Base-by-base conservation (phyloP, 2,797 vertebrate species). In the Botia almorhae region DNA sequence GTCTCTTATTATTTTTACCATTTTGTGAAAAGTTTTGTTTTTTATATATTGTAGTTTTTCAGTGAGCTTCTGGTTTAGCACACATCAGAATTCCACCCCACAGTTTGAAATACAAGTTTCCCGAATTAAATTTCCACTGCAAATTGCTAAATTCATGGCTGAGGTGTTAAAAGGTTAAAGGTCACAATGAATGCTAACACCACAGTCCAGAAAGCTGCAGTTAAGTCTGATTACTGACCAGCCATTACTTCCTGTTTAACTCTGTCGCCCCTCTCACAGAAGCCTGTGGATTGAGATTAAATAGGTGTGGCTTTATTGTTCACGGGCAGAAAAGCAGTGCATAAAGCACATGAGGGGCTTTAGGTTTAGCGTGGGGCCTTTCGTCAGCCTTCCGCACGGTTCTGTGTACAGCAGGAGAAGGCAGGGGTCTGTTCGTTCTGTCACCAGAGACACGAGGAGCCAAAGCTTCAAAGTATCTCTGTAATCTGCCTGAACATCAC, bases 401-500 rank as follows among this genome's bases (percentile, higher is more conserved):
- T 83, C 33, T 75, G 90, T 96, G 95, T 95, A 92, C 94, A 94
- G 68, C 95, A 94, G 95, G 96, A 97, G 96, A 98, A 96, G 96
- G 96, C 95, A 94, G 93, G 94, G 96, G 95, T 95, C 95, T 91
- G 94, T 96, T 95, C 95, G 94, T 96, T 95, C 94, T 93, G 94
- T 94, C 94, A 94, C 94, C 91, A 94, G 94, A 95, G 94, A 94
- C 94, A 61, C 93, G 95, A 80, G 79, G 63, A 76, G 72, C 95
- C 94, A 92, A 87, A 91, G 96, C 97, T 98, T 99, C 97, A 99
- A 99, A 99, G 98, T 93, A 89, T 92, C 93, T 95, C 96, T 97
- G 96, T 98, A 98, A 98, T 98, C 97, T 96, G 95, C 92, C 94
- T 93, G 94, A 97, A 98, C 96, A 97, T 99, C 96, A 98, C 95